Evolutionary conservation across 1,140 invertebrate genomes (phyloP), one percentile per base, ranked within the genome.

Genomic region (Eumaeus atala): DNA sequence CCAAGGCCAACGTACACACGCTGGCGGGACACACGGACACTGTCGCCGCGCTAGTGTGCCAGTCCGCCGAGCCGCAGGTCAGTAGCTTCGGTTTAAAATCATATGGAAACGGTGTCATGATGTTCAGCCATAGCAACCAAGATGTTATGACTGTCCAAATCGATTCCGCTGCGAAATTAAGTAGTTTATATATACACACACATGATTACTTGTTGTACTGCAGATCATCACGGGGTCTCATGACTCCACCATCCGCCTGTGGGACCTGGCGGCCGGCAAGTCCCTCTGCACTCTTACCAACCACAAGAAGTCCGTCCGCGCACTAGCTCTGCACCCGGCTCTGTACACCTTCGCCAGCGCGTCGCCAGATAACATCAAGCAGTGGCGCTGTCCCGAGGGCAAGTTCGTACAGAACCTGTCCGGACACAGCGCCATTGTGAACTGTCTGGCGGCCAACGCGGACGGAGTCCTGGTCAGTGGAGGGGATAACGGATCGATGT

Each of bases 371-470:
- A 99, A 99, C 77, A 97, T 99, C 53, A 99, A 99, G 81, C 96
- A 99, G 78, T 99, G 98, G 98, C 97, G 96, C 79, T 98, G 97
- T 81, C 98, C 97, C 0, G 97, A 99, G 74, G 98, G 98, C 2
- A 96, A 97, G 74, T 99, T 99, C 74, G 94, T 99, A 57, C 98
- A 99, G 81, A 99, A 99, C 88, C 88, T 99, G 37, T 94, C 95
- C 0, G 98, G 98, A 0, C 98, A 99, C 76, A 99, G 98, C 87
- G 95, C 97, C 0, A 99, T 99, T 59, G 92, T 99, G 0, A 99
- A 99, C 83, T 97, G 97, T 68, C 89, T 99, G 73, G 97, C 95
- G 8, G 92, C 97, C 0, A 99, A 99, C 88, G 89, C 91, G 3
- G 97, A 98, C 69, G 96, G 97, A 0, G 98, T 99, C 18, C 87